These are phyloP conservation scores for Alethe castanea DNA, from an alignment of 2,113 vertebrate species.

Conservation along the genomic window DNA sequence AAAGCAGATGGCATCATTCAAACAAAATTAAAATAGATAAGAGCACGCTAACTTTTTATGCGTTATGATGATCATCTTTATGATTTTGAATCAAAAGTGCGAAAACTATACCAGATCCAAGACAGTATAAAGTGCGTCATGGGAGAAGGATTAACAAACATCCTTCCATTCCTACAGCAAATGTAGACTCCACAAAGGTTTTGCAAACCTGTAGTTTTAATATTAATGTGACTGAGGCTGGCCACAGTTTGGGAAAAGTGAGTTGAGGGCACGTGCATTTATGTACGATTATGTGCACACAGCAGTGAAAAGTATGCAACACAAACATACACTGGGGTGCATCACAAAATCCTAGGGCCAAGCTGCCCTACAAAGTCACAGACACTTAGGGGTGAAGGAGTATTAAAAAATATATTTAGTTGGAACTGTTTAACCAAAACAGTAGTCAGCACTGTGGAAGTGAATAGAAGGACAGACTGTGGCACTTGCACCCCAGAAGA, in stretches of 20 bases:
- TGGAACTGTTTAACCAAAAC: neutral
- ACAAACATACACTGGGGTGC: neutral
- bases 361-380: neutral
- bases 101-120: neutral
- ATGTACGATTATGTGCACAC: neutral
- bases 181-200: neutral
- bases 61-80: neutral
- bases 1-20: slow-evolving; percentile 55
- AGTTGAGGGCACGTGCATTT: neutral
- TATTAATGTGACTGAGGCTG: neutral
- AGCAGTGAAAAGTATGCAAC: neutral
- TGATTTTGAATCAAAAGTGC: neutral
- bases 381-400: neutral
- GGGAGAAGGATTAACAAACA: neutral
- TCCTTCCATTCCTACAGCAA: neutral
- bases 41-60: slow-evolving; percentile 25
- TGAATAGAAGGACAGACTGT: neutral
- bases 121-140: neutral
- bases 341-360: neutral
- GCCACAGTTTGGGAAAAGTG: neutral
- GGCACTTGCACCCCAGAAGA: neutral
- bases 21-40: slow-evolving; percentile 43
- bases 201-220: neutral
- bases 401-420: neutral
- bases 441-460: neutral